A percentile compares a stretch with the other conserved stretches of the same genome.
These are phyloP conservation scores for Eupithecia inturbata DNA, from an alignment of 2,888 invertebrate genomes.

Conservation along the genomic window DNA sequence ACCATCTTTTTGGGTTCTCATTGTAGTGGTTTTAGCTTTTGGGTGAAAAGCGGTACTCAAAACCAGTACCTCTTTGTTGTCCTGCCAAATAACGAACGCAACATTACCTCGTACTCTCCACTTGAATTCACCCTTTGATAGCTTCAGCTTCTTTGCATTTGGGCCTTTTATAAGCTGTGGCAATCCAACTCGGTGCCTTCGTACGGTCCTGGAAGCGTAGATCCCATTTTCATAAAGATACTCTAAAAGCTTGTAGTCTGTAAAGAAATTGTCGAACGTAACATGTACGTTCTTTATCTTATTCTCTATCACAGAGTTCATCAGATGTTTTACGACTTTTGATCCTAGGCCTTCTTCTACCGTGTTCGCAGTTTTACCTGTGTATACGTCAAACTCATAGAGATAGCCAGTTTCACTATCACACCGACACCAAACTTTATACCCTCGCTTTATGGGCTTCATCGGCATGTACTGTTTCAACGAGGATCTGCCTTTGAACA, in stretches of 20 bases:
- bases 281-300: slow-evolving; percentile 35
- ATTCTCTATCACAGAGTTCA: slow-evolving; percentile 25
- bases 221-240: slow-evolving; percentile 34
- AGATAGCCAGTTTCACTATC: no score
- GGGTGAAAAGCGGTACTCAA: no score
- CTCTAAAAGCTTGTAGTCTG: slow-evolving; percentile 31
- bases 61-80: no score
- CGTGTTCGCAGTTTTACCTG: no score
- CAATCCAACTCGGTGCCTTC: slow-evolving; percentile 37
- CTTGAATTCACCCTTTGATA: slow-evolving; percentile 31
- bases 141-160: slow-evolving; percentile 26
- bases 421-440: no score
- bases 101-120: slow-evolving; percentile 35
- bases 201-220: slow-evolving; percentile 35
- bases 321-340: slow-evolving; percentile 32
- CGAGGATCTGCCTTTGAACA: no score
- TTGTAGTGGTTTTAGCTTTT: no score
- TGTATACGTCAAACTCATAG: no score
- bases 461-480: no score
- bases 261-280: slow-evolving; percentile 31
- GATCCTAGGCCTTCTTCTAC: no score
- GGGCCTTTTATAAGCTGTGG: slow-evolving; percentile 35
- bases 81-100: slow-evolving; percentile 29
- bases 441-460: no score
- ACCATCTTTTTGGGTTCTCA: no score